These are phyloP conservation scores for Todus mexicanus DNA, from an alignment of 2,797 vertebrate species.

Conservation along the genomic window DNA sequence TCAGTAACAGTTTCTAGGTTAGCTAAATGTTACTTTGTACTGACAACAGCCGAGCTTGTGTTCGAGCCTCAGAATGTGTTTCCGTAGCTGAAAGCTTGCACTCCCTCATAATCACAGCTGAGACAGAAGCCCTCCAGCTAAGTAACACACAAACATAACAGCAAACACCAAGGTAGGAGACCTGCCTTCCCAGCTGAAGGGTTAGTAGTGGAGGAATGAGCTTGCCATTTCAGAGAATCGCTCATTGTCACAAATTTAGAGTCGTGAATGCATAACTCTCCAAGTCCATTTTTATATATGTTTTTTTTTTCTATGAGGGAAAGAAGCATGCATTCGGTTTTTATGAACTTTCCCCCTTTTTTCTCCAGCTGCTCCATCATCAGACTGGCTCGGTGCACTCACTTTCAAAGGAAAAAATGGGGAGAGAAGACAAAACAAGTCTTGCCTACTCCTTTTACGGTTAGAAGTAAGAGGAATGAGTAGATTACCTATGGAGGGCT, in stretches of 20 bases:
- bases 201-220: neutral
- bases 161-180: neutral
- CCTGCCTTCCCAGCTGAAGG: neutral
- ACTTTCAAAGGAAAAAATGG: neutral
- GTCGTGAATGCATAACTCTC: neutral
- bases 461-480: neutral
- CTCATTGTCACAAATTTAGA: neutral
- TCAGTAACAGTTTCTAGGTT: conserved; percentile 6
- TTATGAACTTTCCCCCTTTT: neutral
- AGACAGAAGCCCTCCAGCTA: neutral
- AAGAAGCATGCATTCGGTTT: neutral
- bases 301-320: neutral
- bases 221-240: neutral
- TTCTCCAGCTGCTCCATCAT: neutral
- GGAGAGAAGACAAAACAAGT: neutral
- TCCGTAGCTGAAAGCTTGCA: neutral
- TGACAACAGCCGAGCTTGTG: neutral
- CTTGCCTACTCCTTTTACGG: neutral
- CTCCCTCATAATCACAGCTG: neutral
- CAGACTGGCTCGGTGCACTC: neutral
- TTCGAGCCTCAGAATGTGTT: neutral
- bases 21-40: conserved; percentile 2
- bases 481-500: neutral
- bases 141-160: neutral
- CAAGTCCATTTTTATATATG: neutral